These are phyloP conservation scores for Zeuzera pyrina DNA, from an alignment of 2,888 invertebrate genomes.

Conservation along the genomic window DNA sequence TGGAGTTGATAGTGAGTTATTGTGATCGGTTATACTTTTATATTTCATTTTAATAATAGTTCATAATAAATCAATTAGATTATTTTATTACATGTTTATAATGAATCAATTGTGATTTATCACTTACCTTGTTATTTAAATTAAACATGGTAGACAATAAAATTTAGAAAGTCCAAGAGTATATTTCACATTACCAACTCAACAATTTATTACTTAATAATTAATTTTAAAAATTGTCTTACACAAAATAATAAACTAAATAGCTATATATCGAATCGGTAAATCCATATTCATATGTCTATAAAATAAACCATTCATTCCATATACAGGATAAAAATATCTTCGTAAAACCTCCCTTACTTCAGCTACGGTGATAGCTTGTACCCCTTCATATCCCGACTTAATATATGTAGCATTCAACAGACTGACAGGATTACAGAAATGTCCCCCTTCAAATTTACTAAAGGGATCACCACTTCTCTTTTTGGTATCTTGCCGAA, in stretches of 20 bases:
- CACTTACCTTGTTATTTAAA: no score
- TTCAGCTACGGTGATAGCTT: constrained; percentile 84
- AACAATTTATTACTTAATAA: no score
- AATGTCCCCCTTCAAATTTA: constrained; percentile 76
- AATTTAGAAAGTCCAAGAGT: no score
- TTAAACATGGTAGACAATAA: no score
- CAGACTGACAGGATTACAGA: constrained; percentile 75
- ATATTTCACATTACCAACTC: no score
- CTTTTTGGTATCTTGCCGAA: constrained; percentile 82
- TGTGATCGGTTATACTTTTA: no score
- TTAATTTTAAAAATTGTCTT: no score
- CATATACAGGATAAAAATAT: constrained; percentile 75
- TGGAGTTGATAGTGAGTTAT: no score
- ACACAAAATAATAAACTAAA: constrained; percentile 22
- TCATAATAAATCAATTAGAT: no score
- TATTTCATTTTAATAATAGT: no score
- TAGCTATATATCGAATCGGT: constrained; percentile 45
- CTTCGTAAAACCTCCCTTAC: constrained; percentile 87
- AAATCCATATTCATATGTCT: constrained; percentile 60
- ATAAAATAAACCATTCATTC: constrained; percentile 66
- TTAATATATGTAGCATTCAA: constrained; percentile 70
- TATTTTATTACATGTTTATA: no score
- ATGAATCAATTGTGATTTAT: no score
- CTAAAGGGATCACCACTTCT: constrained; percentile 79
- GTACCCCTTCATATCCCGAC: constrained; percentile 76